Evolutionary conservation across 2,888 invertebrate genomes (phyloP).

Genomic region (Latrodectus hesperus): DNA sequence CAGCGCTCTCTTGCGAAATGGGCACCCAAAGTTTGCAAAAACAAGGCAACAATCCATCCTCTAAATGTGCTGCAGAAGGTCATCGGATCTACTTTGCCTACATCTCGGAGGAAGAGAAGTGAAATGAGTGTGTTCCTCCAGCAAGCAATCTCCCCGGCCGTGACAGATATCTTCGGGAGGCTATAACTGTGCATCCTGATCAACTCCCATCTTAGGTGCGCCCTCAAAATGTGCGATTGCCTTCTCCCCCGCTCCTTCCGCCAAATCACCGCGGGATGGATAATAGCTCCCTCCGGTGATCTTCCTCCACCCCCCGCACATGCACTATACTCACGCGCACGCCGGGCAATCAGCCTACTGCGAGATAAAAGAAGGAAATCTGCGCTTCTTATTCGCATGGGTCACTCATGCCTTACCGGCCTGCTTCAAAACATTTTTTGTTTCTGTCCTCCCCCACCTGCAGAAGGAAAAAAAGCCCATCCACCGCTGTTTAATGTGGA

Average conservation of each 20-base stretch:
- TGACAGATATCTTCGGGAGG: constrained; percentile 56
- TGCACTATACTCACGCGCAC: background rate
- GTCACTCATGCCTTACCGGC: constrained; percentile 13
- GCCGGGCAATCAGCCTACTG: constrained; percentile 39
- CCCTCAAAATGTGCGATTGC: constrained; percentile 29
- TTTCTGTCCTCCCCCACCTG: background rate
- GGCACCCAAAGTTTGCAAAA: background rate
- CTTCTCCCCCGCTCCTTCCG: background rate
- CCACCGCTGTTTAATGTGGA: constrained; percentile 50
- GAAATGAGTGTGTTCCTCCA: constrained; percentile 5
- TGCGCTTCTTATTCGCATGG: constrained; percentile 31
- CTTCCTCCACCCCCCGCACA: constrained; percentile 4
- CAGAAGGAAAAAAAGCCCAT: constrained; percentile 9
- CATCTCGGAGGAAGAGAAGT: background rate
- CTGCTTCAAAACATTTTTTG: background rate
- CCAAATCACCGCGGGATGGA: constrained; percentile 49
- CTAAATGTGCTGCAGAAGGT: constrained; percentile 1
- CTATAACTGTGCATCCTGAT: constrained; percentile 68
- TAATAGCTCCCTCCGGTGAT: constrained; percentile 64
- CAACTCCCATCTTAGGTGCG: constrained; percentile 53
- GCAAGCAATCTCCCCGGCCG: constrained; percentile 39
- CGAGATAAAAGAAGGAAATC: constrained; percentile 52
- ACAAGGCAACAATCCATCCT: background rate
- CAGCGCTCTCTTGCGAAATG: background rate
- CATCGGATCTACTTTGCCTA: constrained; percentile 12